Evolutionary conservation across 2,113 vertebrate species (phyloP).

Genomic region (Fulmarus glacialis): DNA sequence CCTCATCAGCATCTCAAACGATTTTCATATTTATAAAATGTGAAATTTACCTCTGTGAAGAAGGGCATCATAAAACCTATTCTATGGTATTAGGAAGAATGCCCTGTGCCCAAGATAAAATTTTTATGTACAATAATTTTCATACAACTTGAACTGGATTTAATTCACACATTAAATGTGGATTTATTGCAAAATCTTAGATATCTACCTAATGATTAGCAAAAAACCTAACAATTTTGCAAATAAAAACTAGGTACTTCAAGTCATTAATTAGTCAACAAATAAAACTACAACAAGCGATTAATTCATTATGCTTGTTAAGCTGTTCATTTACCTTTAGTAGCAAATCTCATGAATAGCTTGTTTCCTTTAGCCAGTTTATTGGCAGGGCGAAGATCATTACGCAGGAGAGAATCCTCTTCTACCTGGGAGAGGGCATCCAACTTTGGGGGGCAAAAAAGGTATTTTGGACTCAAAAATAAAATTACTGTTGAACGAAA

Average conservation of each 20-base stretch:
- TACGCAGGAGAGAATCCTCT: slow-evolving; percentile 89
- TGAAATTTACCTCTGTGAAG: neutral
- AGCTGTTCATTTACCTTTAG: slow-evolving; percentile 81
- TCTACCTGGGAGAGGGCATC: slow-evolving; percentile 86
- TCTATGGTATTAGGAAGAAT: neutral
- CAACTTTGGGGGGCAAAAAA: slow-evolving; percentile 74
- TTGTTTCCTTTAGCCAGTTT: slow-evolving; percentile 93
- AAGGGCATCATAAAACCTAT: neutral
- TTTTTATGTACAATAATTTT: neutral
- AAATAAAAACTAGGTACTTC: neutral
- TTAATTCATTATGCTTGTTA: neutral
- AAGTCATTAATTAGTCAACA: neutral
- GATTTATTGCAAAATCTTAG: neutral
- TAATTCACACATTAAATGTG: neutral
- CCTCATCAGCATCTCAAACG: neutral
- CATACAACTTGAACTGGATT: neutral
- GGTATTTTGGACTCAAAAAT: slow-evolving; percentile 52
- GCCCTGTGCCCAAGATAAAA: neutral
- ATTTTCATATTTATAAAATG: neutral
- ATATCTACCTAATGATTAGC: neutral
- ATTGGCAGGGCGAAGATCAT: slow-evolving; percentile 87
- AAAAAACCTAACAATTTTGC: neutral
- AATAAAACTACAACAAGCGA: neutral
- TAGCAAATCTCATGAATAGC: slow-evolving; percentile 92
- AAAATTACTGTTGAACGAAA: neutral